Evolutionary conservation across 2,113 vertebrate species (phyloP).

Genomic region (Stomatorhinus ivindoensis): DNA sequence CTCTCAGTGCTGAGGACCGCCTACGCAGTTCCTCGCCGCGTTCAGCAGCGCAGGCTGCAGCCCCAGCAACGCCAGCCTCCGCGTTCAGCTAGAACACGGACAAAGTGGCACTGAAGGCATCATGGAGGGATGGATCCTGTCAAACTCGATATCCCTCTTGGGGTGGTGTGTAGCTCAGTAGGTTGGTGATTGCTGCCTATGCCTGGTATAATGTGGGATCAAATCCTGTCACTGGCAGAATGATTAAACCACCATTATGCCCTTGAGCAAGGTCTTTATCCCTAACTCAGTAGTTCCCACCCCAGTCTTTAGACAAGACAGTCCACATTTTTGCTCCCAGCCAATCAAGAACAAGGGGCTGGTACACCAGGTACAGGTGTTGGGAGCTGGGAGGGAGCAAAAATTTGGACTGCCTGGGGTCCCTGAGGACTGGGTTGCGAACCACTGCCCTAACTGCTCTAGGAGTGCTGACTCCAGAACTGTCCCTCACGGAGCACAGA

Average conservation of each 20-base stretch:
- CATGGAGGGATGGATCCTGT: not conserved
- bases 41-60: not conserved
- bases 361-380: too few relatives aligned
- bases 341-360: too few relatives aligned
- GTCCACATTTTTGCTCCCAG: too few relatives aligned
- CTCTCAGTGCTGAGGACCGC: not conserved
- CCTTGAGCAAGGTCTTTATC: not conserved
- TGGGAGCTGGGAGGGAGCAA: too few relatives aligned
- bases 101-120: not conserved
- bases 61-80: not conserved
- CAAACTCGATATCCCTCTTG: not conserved
- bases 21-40: not conserved
- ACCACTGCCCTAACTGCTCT: not conserved
- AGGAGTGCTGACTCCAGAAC: not conserved
- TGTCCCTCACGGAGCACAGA: not conserved
- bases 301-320: too few relatives aligned
- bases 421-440: too few relatives aligned
- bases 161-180: not conserved
- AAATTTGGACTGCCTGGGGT: too few relatives aligned
- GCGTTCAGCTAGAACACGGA: not conserved
- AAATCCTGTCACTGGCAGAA: not conserved
- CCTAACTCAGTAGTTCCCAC: too few relatives aligned
- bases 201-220: not conserved
- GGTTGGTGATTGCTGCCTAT: not conserved
- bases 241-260: not conserved